Base-by-base conservation (phyloP, 2,113 vertebrate genomes). In the Xenopus laevis region DNA sequence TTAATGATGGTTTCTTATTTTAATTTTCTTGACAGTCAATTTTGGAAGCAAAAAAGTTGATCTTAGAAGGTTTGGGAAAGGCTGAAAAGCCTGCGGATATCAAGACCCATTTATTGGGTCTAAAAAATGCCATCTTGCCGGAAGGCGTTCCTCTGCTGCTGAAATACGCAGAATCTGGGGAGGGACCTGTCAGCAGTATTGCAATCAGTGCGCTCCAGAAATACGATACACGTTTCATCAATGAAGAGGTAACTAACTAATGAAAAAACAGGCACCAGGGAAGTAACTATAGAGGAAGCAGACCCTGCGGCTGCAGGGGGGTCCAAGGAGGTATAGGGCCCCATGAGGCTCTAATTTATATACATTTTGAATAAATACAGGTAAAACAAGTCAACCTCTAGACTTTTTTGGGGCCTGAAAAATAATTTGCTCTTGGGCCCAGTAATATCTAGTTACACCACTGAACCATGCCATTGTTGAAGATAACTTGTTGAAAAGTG, bases 91-190 rank as follows among this genome's bases (percentile, higher is more conserved):
- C 89, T 55, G 90, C 93, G 0, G 92, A 97, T 9, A 85, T 92
- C 40, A 91, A 83, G 84, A 94, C 94, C 92, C 96, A 94, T 81
- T 86, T 99, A 64, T 85, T 99, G 82, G 92, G 95, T 15, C 79
- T 99, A 79, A 99, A 98, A 84, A 99, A 99, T 0, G 94, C 97
- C 0, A 80, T 96, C 62, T 90, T 99, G 40, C 94, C 93, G 0
- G 95, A 98, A 79, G 94, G 89, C 62, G 88, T 99, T 82, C 95
- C 95, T 0, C 68, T 94, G 52, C 91, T 99, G 20, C 82, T 94
- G 16, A 95, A 91, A 84, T 93, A 93, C 0, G 86, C 92, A 0
- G 97, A 99, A 82, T 88, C 92, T 0, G 92, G 92, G 65, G 90
- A 94, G 12, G 96, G 96, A 0, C 84, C 88, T 0, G 79, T 90